These are phyloP conservation scores for Rhabdomys pumilio DNA, from an alignment of 2,797 vertebrate species.

Conservation along the genomic window DNA sequence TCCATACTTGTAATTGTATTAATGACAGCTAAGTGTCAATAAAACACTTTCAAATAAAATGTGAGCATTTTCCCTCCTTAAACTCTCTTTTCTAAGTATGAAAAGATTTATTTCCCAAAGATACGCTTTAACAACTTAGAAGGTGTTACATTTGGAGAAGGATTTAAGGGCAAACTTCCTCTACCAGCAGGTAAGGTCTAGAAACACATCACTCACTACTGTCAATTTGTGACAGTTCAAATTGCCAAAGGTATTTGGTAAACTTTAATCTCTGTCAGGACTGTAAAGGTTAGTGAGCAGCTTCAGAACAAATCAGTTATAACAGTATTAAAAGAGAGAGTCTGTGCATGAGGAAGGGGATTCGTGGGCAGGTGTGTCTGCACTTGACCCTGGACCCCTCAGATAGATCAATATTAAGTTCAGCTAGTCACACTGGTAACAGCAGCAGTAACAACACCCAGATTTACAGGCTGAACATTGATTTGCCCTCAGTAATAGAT, in stretches of 20 bases:
- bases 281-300: slow-evolving; percentile 83
- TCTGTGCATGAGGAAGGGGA: background rate
- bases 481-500: background rate
- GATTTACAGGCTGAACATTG: background rate
- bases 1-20: slow-evolving; percentile 38
- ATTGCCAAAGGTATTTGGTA: slow-evolving; percentile 86
- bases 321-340: slow-evolving; percentile 35
- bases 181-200: slow-evolving; percentile 72
- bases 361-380: rapidly evolving
- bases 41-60: background rate
- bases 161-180: slow-evolving; percentile 72
- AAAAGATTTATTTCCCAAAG: slow-evolving; percentile 80
- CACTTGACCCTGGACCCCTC: background rate
- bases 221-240: slow-evolving; percentile 86
- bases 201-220: slow-evolving; percentile 86
- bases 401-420: background rate
- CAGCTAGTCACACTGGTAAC: background rate
- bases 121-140: slow-evolving; percentile 76
- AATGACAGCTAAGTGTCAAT: slow-evolving; percentile 34
- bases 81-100: slow-evolving; percentile 57
- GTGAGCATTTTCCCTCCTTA: background rate
- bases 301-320: slow-evolving; percentile 78
- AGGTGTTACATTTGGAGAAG: slow-evolving; percentile 73
- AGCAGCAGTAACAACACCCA: background rate
- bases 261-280: slow-evolving; percentile 88